These are phyloP conservation scores for Pandion haliaetus DNA, from an alignment of 2,113 vertebrate species.

Conservation along the genomic window DNA sequence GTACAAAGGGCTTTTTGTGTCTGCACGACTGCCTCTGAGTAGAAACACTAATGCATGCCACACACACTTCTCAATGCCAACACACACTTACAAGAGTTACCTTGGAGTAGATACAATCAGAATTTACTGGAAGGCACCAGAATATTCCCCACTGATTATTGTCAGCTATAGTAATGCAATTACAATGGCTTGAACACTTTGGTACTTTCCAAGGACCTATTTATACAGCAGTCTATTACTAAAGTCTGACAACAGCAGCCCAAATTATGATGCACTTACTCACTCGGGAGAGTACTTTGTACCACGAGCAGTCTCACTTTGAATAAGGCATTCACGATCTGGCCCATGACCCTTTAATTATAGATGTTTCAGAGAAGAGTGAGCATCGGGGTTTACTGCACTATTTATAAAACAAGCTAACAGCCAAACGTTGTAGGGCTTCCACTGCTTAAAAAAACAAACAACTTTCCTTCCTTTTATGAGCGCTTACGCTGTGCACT, in stretches of 20 bases:
- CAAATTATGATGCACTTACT: constrained; percentile 58
- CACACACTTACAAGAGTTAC: background rate
- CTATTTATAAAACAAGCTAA: constrained; percentile 51
- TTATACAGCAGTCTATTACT: constrained; percentile 55
- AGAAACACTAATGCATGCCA: background rate
- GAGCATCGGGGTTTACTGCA: constrained; percentile 20
- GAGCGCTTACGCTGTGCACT: background rate
- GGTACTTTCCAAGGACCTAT: constrained; percentile 62
- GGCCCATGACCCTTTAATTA: constrained; percentile 59
- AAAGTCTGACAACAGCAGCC: constrained; percentile 46
- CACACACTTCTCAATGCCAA: background rate
- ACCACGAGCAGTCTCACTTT: constrained; percentile 8
- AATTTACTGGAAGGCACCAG: background rate
- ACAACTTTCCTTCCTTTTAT: background rate
- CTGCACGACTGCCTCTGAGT: background rate
- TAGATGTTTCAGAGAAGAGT: constrained; percentile 47
- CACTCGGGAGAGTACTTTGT: constrained; percentile 46
- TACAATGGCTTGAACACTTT: constrained; percentile 30
- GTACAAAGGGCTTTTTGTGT: background rate
- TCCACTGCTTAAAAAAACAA: background rate
- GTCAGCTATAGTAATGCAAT: constrained; percentile 36
- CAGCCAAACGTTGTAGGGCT: background rate
- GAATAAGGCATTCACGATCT: constrained; percentile 45
- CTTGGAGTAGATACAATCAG: background rate
- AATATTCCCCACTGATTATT: constrained; percentile 27